Evolutionary conservation across 1,140 invertebrate species (phyloP).

Genomic region (Drosophila trapezifrons): DNA sequence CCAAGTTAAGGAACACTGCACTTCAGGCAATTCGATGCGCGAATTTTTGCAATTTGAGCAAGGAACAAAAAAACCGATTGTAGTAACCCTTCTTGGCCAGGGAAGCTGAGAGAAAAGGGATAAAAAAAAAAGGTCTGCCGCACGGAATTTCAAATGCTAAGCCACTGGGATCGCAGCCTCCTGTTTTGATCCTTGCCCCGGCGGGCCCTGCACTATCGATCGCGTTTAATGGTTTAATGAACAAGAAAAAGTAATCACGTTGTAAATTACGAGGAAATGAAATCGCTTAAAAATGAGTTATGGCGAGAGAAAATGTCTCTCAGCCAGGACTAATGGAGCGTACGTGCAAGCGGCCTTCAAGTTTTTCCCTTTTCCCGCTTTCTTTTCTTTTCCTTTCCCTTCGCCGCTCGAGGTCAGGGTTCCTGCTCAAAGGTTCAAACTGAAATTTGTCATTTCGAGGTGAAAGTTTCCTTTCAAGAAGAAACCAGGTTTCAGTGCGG

Average conservation of each 20-base stretch:
- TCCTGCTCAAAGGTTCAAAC: constrained; percentile 48
- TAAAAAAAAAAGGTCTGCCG: constrained; percentile 47
- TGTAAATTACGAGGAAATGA: constrained; percentile 79
- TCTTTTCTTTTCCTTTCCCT: constrained; percentile 11
- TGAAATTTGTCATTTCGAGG: constrained; percentile 71
- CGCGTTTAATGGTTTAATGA: constrained; percentile 78
- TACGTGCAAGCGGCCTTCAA: constrained; percentile 53
- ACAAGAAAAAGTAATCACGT: constrained; percentile 80
- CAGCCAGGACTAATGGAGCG: constrained; percentile 58
- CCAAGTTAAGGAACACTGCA: constrained; percentile 45
- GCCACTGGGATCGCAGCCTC: constrained; percentile 42
- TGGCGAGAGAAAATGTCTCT: constrained; percentile 30
- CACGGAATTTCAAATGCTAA: constrained; percentile 53
- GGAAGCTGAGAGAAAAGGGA: constrained; percentile 13
- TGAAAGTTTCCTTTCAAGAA: constrained; percentile 64
- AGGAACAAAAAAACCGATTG: constrained; percentile 2
- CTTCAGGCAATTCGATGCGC: constrained; percentile 72
- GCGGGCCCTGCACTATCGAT: constrained; percentile 60
- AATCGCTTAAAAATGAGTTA: constrained; percentile 79
- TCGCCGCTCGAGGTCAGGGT: constrained; percentile 39
- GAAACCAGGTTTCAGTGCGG: constrained; percentile 40
- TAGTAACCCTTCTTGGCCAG: constrained; percentile 63
- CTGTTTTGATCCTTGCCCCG: constrained; percentile 57
- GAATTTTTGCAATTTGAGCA: constrained; percentile 70
- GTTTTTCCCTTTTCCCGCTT: constrained; percentile 32